Base-by-base conservation (phyloP, 2,888 invertebrate genomes). In the Biston betularia region DNA sequence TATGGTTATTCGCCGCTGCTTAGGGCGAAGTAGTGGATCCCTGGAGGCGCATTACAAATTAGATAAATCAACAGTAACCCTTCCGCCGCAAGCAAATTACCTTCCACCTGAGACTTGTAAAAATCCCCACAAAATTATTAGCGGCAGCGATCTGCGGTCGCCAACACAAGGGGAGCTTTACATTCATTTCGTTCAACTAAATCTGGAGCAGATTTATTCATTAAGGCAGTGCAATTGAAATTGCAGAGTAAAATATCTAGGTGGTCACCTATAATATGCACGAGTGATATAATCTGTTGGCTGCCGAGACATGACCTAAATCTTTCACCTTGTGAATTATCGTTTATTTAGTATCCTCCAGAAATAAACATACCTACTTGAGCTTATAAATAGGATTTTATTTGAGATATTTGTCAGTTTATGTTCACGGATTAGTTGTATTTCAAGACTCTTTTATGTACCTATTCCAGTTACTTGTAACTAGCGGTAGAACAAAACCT, bases 61-160 rank as follows among this genome's bases (percentile, higher is more conserved):
- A 84, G 80, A 92, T 93, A 93, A 93, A 93, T 92, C 92, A 91
- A 76, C 84, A 77, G 82, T 86, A 93, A 92, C 93, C 92, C 92
- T 92, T 92, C 89, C 80, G 77, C 79, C 82, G 77, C 87, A 87
- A 89, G 88, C 90, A 91, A 92, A 92, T 92, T 90, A 90, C 89
- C 75, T 80, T 85, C 91, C 93, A 93, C 93, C 93, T 93, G 93
- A 93, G 93, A 91, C 92, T 90, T 87, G 85, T 87, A 92, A 92
- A 92, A 92, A 90, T 85, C 77, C 83, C 86, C 83, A 83, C 76
- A 82, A 81, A 84, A 87, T 89, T 80, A 89, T 86, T 84, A 82
- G 77, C 78, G 80, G 77, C 79, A 68, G 73, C 73, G 70, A 76
- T 71, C 65, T 75, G 76, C 72, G 79, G 79, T 73, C 64, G 58